Evolutionary conservation across 2,888 invertebrate species (phyloP).

Genomic region (Exephanes ischioxanthus): DNA sequence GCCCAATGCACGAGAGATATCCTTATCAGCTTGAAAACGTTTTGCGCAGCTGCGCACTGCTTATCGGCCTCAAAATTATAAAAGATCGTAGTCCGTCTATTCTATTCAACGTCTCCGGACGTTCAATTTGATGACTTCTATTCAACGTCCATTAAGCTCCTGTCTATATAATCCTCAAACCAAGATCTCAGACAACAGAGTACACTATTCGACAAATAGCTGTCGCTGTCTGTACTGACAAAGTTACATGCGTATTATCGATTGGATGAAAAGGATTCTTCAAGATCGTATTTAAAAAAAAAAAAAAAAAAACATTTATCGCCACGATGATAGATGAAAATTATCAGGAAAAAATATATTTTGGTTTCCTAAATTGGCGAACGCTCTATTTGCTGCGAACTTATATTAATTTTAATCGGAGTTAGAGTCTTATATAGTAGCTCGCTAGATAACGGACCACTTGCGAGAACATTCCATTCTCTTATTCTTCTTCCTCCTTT

Average conservation of each 20-base stretch:
- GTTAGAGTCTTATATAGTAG: no score
- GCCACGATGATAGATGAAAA: not conserved
- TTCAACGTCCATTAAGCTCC: not conserved
- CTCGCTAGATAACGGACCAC: no score
- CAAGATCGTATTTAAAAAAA: not conserved
- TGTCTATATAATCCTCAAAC: not conserved
- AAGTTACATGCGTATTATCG: not conserved
- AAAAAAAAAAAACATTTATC: not conserved
- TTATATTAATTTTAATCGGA: no score
- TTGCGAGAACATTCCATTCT: no score
- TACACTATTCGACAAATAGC: not conserved
- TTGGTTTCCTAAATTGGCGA: no score
- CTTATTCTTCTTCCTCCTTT: no score
- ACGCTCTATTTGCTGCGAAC: no score
- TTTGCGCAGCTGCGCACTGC: not conserved
- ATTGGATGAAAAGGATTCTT: not conserved
- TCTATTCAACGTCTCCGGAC: not conserved
- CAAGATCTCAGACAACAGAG: not conserved
- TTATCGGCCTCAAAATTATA: not conserved
- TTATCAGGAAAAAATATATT: no score
- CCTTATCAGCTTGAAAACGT: conserved; percentile 15
- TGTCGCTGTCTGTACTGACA: not conserved
- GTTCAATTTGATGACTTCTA: not conserved
- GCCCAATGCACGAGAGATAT: not conserved
- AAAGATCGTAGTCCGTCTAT: conserved; percentile 8